phyloP scores from a whole-genome alignment of 2,113 vertebrate species.

The Diadophis punctatus region DNA sequence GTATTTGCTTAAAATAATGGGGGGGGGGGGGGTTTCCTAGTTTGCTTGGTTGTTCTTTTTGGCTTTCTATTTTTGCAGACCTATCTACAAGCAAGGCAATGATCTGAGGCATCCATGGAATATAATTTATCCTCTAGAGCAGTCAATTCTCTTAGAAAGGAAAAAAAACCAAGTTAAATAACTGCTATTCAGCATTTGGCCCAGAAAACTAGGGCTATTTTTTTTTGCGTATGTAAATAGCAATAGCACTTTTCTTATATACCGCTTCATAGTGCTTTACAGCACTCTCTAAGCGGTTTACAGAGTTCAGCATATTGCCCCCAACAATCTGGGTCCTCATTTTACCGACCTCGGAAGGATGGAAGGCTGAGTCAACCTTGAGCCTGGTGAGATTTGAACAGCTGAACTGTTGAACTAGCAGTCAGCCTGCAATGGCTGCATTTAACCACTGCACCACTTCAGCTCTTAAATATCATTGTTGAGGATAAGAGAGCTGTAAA shows the following conservation, averaged over 20 bases:
- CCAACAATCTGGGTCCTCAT: too few relatives aligned
- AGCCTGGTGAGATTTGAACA: too few relatives aligned
- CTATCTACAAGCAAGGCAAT: background rate
- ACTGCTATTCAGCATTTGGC: background rate
- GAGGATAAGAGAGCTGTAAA: conserved; percentile 36
- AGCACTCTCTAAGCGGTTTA: too few relatives aligned
- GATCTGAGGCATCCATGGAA: background rate
- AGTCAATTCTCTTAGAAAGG: background rate
- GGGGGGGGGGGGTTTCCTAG: accelerated
- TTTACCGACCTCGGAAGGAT: too few relatives aligned
- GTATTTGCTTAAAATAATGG: background rate
- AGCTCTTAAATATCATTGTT: background rate
- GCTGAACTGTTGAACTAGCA: too few relatives aligned
- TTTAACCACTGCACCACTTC: too few relatives aligned
- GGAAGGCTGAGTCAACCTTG: too few relatives aligned
- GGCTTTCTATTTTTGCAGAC: background rate
- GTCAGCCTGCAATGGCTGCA: too few relatives aligned
- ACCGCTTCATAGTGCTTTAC: too few relatives aligned
- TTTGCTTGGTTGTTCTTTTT: background rate
- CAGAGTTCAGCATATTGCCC: too few relatives aligned
- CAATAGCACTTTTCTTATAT: too few relatives aligned
- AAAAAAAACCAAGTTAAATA: background rate
- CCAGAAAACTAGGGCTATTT: background rate
- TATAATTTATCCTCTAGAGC: background rate
- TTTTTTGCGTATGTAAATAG: background rate